These are phyloP conservation scores for Drosophila pseudotakahashii DNA, from an alignment of 2,888 invertebrate genomes.

Conservation along the genomic window DNA sequence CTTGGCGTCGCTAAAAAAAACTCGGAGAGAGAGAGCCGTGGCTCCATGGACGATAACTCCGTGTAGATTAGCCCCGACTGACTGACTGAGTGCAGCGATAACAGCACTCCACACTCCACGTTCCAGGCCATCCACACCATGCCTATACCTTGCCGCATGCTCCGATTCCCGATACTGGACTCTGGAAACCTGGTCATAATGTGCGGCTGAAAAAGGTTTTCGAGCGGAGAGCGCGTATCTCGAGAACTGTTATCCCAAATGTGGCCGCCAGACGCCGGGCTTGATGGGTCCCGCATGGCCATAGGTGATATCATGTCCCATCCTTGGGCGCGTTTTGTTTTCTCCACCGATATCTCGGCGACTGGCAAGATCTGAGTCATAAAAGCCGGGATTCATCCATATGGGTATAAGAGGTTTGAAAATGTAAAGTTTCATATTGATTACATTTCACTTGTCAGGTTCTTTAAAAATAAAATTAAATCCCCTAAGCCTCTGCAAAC, in stretches of 20 bases:
- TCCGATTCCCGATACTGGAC: conserved; percentile 8
- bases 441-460: neutral
- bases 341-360: conserved; percentile 13
- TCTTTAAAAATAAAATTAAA: no score
- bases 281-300: conserved; percentile 34
- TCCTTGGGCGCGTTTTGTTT: conserved; percentile 35
- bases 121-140: conserved; percentile 8
- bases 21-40: conserved; percentile 7
- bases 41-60: conserved; percentile 67
- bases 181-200: conserved; percentile 43
- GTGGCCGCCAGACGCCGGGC: conserved; percentile 52
- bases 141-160: conserved; percentile 1
- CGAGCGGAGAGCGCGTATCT: conserved; percentile 61
- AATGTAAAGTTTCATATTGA: neutral
- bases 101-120: conserved; percentile 43
- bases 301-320: conserved; percentile 39
- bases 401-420: neutral
- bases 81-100: conserved; percentile 76
- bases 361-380: conserved; percentile 31
- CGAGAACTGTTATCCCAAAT: conserved; percentile 76
- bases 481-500: neutral
- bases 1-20: conserved; percentile 69
- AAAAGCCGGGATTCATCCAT: conserved; percentile 8
- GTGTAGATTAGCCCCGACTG: conserved; percentile 67
- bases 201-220: conserved; percentile 52